These are phyloP conservation scores for Phaenicophaeus curvirostris DNA, from an alignment of 2,797 vertebrate species.

Conservation along the genomic window DNA sequence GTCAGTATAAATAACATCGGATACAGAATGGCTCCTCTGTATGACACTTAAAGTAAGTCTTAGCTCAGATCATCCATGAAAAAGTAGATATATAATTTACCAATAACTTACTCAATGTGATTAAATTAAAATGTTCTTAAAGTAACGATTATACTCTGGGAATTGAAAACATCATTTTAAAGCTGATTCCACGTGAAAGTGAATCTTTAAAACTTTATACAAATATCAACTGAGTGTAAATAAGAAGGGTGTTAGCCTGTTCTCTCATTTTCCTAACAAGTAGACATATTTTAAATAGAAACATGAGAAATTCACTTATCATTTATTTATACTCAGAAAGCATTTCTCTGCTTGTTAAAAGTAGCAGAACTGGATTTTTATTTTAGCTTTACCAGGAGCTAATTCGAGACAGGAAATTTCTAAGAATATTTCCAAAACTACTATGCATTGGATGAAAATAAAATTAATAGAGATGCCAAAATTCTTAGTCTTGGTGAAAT, in stretches of 20 bases:
- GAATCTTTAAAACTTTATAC: neutral
- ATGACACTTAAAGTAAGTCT: neutral
- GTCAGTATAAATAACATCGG: neutral
- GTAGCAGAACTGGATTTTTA: neutral
- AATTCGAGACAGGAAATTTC: neutral
- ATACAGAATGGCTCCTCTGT: neutral
- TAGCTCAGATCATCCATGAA: neutral
- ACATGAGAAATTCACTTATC: neutral
- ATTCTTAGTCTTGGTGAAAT: neutral
- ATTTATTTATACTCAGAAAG: neutral
- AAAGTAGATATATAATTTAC: neutral
- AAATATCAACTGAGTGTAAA: neutral
- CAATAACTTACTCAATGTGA: neutral
- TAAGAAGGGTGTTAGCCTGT: neutral
- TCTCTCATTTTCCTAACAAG: neutral
- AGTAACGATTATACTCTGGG: neutral
- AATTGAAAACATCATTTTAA: neutral
- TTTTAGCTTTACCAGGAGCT: neutral
- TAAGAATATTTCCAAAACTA: neutral
- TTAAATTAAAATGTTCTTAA: neutral
- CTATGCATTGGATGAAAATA: neutral
- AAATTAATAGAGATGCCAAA: neutral
- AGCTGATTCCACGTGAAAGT: neutral
- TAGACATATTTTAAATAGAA: neutral
- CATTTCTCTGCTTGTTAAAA: neutral